A percentile compares a stretch with the other conserved stretches of the same genome.
These are phyloP conservation scores for Willisornis vidua DNA, from an alignment of 2,113 vertebrate species.

Conservation along the genomic window DNA sequence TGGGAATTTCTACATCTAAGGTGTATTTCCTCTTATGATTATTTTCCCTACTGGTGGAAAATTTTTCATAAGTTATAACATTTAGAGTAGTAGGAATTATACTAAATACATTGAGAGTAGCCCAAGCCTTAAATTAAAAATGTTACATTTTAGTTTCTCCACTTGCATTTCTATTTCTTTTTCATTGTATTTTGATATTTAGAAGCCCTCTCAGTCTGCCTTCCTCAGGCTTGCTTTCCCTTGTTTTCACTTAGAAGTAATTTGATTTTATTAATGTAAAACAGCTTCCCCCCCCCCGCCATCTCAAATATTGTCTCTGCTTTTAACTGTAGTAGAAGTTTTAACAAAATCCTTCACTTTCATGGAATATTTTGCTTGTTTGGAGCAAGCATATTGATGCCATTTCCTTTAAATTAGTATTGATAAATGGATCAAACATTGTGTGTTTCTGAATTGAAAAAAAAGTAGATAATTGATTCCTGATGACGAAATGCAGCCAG, in stretches of 20 bases:
- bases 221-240: not conserved
- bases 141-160: not conserved
- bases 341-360: not conserved
- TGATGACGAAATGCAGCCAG: not conserved
- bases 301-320: not conserved
- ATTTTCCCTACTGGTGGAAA: not conserved
- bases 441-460: not conserved
- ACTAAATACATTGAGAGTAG: not conserved
- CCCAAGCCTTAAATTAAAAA: not conserved
- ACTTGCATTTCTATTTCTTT: not conserved
- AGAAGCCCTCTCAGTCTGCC: not conserved
- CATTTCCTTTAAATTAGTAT: not conserved
- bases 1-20: conserved; percentile 16
- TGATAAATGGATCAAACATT: not conserved
- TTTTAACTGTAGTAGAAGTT: not conserved
- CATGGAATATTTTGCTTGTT: not conserved
- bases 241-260: not conserved
- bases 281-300: fast-evolving
- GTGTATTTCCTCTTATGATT: not conserved
- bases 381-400: not conserved
- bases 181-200: not conserved
- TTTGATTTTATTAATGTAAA: not conserved
- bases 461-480: not conserved
- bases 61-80: not conserved
- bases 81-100: not conserved